Conservation (phyloP, 2,797 vertebrate species). For the Alca torda region DNA sequence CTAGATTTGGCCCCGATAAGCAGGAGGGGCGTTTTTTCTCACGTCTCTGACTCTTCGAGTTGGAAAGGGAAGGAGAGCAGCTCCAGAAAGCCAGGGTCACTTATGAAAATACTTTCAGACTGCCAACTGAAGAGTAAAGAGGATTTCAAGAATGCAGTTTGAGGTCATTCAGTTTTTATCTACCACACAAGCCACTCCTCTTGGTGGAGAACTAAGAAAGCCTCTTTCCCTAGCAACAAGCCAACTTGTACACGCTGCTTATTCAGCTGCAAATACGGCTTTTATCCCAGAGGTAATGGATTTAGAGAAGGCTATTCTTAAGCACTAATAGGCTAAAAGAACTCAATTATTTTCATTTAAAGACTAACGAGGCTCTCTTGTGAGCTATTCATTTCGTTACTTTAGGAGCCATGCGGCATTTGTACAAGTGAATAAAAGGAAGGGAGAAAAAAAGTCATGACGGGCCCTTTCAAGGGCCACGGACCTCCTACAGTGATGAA, state of each 20-base stretch:
- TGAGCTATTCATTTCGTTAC: slow-evolving; percentile 21
- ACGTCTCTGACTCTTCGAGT: accelerated
- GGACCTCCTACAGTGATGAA: background rate
- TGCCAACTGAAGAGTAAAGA: slow-evolving; percentile 22
- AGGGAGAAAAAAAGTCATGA: background rate
- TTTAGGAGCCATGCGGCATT: background rate
- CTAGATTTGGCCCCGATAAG: accelerated
- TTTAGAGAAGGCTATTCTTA: slow-evolving; percentile 63
- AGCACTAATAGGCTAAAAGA: slow-evolving; percentile 55
- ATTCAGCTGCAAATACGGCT: slow-evolving; percentile 56
- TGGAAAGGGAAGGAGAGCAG: background rate
- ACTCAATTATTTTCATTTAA: slow-evolving; percentile 40
- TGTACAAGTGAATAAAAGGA: slow-evolving; percentile 25
- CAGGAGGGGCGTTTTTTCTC: background rate
- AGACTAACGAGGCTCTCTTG: slow-evolving; percentile 41
- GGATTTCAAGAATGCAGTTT: slow-evolving; percentile 22
- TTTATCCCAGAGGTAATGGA: slow-evolving; percentile 64
- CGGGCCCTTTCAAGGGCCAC: background rate
- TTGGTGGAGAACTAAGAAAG: background rate
- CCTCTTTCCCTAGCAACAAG: slow-evolving; percentile 48
- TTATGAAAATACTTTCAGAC: background rate
- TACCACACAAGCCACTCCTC: background rate
- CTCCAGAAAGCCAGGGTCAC: background rate
- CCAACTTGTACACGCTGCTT: slow-evolving; percentile 22
- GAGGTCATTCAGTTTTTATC: slow-evolving; percentile 34